Evolutionary conservation across 2,888 invertebrate species (phyloP).

Genomic region (Dinocampus coccinellae): DNA sequence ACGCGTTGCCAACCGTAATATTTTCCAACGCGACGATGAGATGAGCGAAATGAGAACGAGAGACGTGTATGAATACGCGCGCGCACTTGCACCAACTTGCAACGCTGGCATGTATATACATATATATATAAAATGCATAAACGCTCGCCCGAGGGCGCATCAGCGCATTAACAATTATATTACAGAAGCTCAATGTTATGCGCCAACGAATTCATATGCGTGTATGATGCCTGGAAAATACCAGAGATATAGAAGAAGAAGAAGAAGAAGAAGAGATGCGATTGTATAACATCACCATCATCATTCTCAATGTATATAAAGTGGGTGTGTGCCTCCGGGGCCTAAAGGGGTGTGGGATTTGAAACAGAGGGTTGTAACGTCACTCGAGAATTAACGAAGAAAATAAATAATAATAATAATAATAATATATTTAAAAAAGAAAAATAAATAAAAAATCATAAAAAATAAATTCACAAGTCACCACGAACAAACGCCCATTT

Average conservation of each 20-base stretch:
- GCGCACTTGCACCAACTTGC: neutral
- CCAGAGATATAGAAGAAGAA: conserved; percentile 32
- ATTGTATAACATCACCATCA: conserved; percentile 8
- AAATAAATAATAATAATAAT: too few relatives aligned
- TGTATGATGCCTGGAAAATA: conserved; percentile 51
- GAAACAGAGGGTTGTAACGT: conserved; percentile 23
- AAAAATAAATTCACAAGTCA: conserved; percentile 1
- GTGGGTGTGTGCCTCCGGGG: conserved; percentile 1
- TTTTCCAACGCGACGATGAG: conserved; percentile 28
- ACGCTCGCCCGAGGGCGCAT: conserved; percentile 60
- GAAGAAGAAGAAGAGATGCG: neutral
- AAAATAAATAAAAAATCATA: neutral
- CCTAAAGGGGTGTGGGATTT: conserved; percentile 9
- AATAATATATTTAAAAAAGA: too few relatives aligned
- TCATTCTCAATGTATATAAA: neutral
- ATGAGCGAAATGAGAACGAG: conserved; percentile 17
- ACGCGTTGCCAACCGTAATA: conserved; percentile 52
- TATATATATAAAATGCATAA: conserved; percentile 57
- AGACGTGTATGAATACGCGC: neutral
- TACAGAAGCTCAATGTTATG: conserved; percentile 64
- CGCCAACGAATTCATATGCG: conserved; percentile 64
- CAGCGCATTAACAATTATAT: conserved; percentile 68
- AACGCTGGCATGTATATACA: conserved; percentile 2
- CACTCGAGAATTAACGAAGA: conserved; percentile 15
- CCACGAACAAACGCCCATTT: too few relatives aligned